These are phyloP conservation scores for Menura novaehollandiae DNA, from an alignment of 2,113 vertebrate genomes.

Conservation along the genomic window DNA sequence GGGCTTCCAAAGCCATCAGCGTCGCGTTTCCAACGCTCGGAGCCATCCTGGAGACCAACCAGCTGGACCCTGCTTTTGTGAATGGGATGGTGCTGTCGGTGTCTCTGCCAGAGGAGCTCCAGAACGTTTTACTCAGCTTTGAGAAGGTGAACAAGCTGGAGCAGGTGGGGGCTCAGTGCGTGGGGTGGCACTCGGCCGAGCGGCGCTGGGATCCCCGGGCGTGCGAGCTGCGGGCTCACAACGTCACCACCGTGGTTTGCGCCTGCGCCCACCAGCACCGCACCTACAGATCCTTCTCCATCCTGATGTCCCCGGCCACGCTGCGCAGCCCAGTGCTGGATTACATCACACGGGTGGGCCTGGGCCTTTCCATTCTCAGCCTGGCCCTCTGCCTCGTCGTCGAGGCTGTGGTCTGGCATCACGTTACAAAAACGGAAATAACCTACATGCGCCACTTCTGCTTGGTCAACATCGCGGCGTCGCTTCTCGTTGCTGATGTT, in stretches of 20 bases:
- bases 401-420: slow-evolving; percentile 79
- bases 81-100: slow-evolving; percentile 75
- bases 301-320: slow-evolving; percentile 77
- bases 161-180: slow-evolving; percentile 63
- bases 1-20: slow-evolving; percentile 56
- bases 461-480: slow-evolving; percentile 82
- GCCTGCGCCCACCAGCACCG: slow-evolving; percentile 62
- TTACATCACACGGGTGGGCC: slow-evolving; percentile 74
- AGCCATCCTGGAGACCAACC: slow-evolving; percentile 70
- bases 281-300: slow-evolving; percentile 79
- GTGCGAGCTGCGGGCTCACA: slow-evolving; percentile 22
- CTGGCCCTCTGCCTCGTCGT: slow-evolving; percentile 80
- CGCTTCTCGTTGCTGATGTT: slow-evolving; percentile 77
- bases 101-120: slow-evolving; percentile 53
- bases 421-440: slow-evolving; percentile 74
- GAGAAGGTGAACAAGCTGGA: slow-evolving; percentile 63
- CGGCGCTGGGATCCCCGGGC: slow-evolving; percentile 73
- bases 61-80: neutral
- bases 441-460: slow-evolving; percentile 84
- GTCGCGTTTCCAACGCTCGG: slow-evolving; percentile 68
- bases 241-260: slow-evolving; percentile 49
- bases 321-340: neutral
- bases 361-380: slow-evolving; percentile 80
- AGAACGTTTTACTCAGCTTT: slow-evolving; percentile 66
- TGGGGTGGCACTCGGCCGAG: slow-evolving; percentile 78